Evolutionary conservation across 2,888 invertebrate species (phyloP), one percentile per base, ranked within the genome.

Genomic region (Polia nebulosa): DNA sequence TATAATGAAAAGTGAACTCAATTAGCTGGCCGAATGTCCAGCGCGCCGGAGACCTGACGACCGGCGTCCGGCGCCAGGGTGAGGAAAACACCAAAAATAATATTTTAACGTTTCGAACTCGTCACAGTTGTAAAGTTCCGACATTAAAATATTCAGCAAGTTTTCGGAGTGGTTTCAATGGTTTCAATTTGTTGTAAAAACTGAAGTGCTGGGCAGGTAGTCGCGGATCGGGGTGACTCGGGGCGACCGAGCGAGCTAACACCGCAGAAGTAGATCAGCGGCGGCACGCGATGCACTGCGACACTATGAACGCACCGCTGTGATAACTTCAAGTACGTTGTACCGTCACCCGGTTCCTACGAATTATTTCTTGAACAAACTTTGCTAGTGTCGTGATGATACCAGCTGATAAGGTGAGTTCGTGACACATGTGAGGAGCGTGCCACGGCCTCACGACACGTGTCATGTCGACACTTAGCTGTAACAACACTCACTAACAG

Each of bases 1-100:
- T 67, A 27, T 62, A n/a, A 55, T 47, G 29, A 59, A 69, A 53
- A 59, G 17, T 29, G 17, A 69, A 59, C 53, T 53, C 32, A 68
- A 58, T 68, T 53, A 45, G 68, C 22, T 27, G 17, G 11, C 44
- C 20, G n/a, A 39, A 15, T 39, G 36, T 49, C 51, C 32, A 17
- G n/a, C 17, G 9, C n/a, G 13, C 36, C 27, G 20, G 22, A 17
- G 25, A n/a, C 39, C 39, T 7, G 39, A 1, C 20, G 20, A 20
- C n/a, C 3, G 9, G 20, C 44, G 20, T 20, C n/a, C 44, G 17
- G 39, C 39, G 1, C 7, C 17, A 17, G 9, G 7, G 13, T 20
- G 20, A n/a, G 34, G 7, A 8, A 25, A 17, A 41, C 64, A 58
- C 6, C 7, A 57, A 65, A 57, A 65, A 36, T 36, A 45, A 13